Evolutionary conservation across 2,113 vertebrate genomes (phyloP).

Genomic region (Grallaria varia): DNA sequence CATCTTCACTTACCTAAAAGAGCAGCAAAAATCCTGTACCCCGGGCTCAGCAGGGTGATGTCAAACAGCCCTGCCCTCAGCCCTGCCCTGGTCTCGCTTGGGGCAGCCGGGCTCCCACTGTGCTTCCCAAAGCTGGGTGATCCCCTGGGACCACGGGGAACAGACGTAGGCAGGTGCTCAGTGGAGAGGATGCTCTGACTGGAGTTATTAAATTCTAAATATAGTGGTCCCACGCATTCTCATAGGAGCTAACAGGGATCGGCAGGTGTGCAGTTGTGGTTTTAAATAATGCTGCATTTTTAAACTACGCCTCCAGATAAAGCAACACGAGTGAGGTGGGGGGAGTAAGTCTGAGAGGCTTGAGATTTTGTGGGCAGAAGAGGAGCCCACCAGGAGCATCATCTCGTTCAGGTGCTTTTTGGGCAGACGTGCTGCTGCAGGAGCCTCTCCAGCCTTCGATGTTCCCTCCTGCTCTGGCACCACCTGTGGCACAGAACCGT

Average conservation of each 20-base stretch:
- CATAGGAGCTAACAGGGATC: not conserved
- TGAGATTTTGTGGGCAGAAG: not conserved
- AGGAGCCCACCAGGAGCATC: not conserved
- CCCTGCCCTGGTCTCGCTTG: not conserved
- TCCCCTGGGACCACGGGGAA: not conserved
- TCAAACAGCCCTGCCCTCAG: no score
- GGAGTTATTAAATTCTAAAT: slow-evolving; percentile 1
- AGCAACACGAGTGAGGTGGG: not conserved
- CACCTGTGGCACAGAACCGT: not conserved
- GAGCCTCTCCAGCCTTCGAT: not conserved
- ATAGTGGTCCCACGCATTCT: not conserved
- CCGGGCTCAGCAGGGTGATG: not conserved
- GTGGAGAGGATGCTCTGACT: not conserved
- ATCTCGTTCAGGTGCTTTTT: not conserved
- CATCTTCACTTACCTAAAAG: slow-evolving; percentile 85
- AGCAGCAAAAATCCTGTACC: slow-evolving; percentile 79
- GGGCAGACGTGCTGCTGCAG: not conserved
- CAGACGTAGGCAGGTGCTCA: not conserved
- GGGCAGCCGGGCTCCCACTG: rapidly evolving
- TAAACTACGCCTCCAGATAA: not conserved
- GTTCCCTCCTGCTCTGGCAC: not conserved
- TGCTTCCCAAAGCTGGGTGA: not conserved
- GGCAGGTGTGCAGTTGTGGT: not conserved
- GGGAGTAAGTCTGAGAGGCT: not conserved
- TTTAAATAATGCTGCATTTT: slow-evolving; percentile 20